Evolutionary conservation across 2,888 invertebrate genomes (phyloP), one percentile per base, ranked within the genome.

Genomic region (Thera obeliscata): DNA sequence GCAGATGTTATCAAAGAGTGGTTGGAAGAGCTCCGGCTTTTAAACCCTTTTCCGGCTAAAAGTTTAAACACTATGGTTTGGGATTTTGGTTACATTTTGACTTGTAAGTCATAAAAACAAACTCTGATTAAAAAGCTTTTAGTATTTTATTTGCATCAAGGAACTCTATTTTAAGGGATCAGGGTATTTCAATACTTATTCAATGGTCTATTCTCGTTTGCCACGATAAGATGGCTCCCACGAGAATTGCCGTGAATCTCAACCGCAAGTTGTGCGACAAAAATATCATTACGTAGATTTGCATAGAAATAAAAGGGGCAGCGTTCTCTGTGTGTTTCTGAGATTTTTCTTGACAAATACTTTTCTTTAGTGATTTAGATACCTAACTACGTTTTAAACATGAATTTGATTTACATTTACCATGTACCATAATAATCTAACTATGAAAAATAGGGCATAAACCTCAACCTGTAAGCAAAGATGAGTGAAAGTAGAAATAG

Each of bases 211-310:
- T 74, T 70, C 69, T 69, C 69, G 76, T 72, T 67, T 70, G 67
- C 66, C 69, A 65, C 69, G 70, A 73, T 74, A 74, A 71, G 64
- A 64, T 61, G 61, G 64, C 64, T 69, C 82, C 79, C 79, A 71
- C 73, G 80, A 80, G 81, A 78, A 79, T 66, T 71, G 70, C 74
- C 76, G 81, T 91, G 90, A 90, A 91, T 90, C 90, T 86, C 81
- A 57, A 75, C 83, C 87, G 78, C 86, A 84, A 88, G 84, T 87
- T 82, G 83, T 82, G 87, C 90, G 90, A 89, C 91, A 91, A 91
- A 93, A 93, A 90, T 91, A 90, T 91, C 89, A 91, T 91, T 92
- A 93, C 88, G 88, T 84, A 87, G 89, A 93, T 93, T 89, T 87
- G 82, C 87, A 87, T 87, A 86, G 89, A 88, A 90, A 91, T 92